A percentile compares a stretch with the other conserved stretches of the same genome.
Evolutionary conservation across 2,113 vertebrate genomes (phyloP).

Genomic region (Phyllostomus hastatus): DNA sequence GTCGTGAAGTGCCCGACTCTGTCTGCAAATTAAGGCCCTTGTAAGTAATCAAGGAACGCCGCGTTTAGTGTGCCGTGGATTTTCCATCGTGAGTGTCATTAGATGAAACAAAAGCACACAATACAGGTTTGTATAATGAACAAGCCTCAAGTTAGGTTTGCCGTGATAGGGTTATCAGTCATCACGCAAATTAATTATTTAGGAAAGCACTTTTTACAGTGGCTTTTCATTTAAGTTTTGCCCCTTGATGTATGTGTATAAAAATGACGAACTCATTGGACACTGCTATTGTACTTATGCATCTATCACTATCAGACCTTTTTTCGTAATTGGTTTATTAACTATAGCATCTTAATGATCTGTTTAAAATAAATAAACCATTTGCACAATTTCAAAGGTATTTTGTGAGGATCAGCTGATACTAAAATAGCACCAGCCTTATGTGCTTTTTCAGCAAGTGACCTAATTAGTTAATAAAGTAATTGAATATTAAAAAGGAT

Average conservation of each 20-base stretch:
- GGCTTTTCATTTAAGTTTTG: slow-evolving; percentile 56
- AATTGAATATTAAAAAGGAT: slow-evolving; percentile 93
- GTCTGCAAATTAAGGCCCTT: slow-evolving; percentile 33
- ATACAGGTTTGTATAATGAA: slow-evolving; percentile 60
- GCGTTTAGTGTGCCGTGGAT: not conserved
- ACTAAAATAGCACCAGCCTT: slow-evolving; percentile 87
- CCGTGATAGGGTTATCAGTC: slow-evolving; percentile 59
- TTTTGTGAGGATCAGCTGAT: slow-evolving; percentile 86
- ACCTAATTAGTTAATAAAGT: slow-evolving; percentile 94
- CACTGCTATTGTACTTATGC: slow-evolving; percentile 60
- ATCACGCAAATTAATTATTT: slow-evolving; percentile 71
- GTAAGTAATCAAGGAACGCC: slow-evolving; percentile 41
- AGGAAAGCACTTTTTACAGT: slow-evolving; percentile 68
- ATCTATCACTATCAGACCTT: slow-evolving; percentile 76
- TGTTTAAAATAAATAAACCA: slow-evolving; percentile 90
- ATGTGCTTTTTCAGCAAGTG: slow-evolving; percentile 90
- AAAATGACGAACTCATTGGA: slow-evolving; percentile 69
- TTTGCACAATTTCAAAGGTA: slow-evolving; percentile 87
- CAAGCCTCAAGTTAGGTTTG: slow-evolving; percentile 62
- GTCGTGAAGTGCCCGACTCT: not conserved
- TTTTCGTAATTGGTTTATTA: slow-evolving; percentile 83
- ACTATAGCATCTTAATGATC: slow-evolving; percentile 85
- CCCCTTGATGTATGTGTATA: slow-evolving; percentile 46
- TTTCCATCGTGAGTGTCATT: slow-evolving; percentile 47
- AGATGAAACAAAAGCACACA: slow-evolving; percentile 46